Base-by-base conservation (phyloP, 2,113 vertebrate species). In the Otolemur garnettii region DNA sequence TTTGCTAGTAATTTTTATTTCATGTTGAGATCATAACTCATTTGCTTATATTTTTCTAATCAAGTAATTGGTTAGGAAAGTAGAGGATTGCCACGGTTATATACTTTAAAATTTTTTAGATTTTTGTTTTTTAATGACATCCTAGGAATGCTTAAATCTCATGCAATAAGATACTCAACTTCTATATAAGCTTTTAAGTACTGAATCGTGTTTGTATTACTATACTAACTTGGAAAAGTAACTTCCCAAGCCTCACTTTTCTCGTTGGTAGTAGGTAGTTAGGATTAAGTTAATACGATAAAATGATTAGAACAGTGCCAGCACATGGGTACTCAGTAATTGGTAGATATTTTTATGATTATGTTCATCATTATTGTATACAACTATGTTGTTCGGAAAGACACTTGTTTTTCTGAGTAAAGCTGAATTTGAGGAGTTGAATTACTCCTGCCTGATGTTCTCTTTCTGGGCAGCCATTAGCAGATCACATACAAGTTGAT, bases 1-100 rank as follows among this genome's bases (percentile, higher is more conserved):
- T 90, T 88, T 72, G 8, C 81, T 88, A 84, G 62, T 91, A 75
- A 87, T 93, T 88, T 87, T 94, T 91, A 68, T 96, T 82, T 95
- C 82, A 90, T 89, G 21, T 42, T 77, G 88, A 77, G 50, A 53
- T 64, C 0, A 15, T 89, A 85, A 90, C 35, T 96, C 13, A 38
- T 90, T 94, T 93, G 72, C 66, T 66, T 90, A 12, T 8, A 22
- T 71, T 97, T 90, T 96, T 18, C 60, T 83, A 66, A 68, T 81
- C 77, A 87, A 2, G 66, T 85, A 60, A 77, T 60, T 95, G 59
- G 92, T 57, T 96, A 91, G 66, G 38, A 4, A 2, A 80, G 6
- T 81, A 68, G 80, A 95, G 14, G 85, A 87, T 95, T 95, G 24
- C 15, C 12, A 85, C n/a, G 62, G 6, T 75, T 89, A 62, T 45